Conservation (phyloP, 2,888 invertebrate species). For the Lepidocyrtoides sp. region DNA sequence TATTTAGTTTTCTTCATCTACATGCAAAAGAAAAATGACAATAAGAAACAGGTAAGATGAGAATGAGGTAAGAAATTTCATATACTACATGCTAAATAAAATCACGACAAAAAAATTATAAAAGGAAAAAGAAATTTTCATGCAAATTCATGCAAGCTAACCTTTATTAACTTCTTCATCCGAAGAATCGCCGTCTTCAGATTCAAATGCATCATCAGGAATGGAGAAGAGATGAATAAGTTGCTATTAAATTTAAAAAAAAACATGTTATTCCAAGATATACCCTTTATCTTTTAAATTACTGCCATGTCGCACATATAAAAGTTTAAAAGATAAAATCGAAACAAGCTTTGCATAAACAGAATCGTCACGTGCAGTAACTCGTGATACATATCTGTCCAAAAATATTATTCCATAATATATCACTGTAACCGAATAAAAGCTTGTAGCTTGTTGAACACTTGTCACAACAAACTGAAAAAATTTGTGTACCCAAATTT, state of each 20-base stretch:
- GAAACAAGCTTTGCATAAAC: no score
- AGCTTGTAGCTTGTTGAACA: no score
- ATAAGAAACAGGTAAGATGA: constrained; percentile 61
- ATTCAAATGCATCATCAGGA: constrained; percentile 99
- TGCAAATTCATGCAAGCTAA: constrained; percentile 79
- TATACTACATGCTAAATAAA: no score
- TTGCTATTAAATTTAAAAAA: constrained; percentile 88
- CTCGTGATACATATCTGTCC: constrained; percentile 98
- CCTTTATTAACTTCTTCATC: constrained; percentile 91
- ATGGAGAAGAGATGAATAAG: constrained; percentile 99
- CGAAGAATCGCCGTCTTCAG: constrained; percentile 97
- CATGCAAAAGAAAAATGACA: constrained; percentile 74
- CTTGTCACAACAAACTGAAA: not conserved
- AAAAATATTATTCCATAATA: no score
- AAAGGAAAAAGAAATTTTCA: constrained; percentile 50
- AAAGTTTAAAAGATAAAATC: not conserved
- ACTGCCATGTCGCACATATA: no score
- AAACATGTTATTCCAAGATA: no score
- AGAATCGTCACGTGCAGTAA: constrained; percentile 95
- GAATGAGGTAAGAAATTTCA: constrained; percentile 4
- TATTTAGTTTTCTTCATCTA: constrained; percentile 78
- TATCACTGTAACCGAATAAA: no score
- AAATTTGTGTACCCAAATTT: constrained; percentile 95
- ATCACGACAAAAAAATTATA: constrained; percentile 15
- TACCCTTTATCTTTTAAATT: no score